Evolutionary conservation across 2,888 invertebrate genomes (phyloP), one percentile per base, ranked within the genome.

Genomic region (Bugulina stolonifera): DNA sequence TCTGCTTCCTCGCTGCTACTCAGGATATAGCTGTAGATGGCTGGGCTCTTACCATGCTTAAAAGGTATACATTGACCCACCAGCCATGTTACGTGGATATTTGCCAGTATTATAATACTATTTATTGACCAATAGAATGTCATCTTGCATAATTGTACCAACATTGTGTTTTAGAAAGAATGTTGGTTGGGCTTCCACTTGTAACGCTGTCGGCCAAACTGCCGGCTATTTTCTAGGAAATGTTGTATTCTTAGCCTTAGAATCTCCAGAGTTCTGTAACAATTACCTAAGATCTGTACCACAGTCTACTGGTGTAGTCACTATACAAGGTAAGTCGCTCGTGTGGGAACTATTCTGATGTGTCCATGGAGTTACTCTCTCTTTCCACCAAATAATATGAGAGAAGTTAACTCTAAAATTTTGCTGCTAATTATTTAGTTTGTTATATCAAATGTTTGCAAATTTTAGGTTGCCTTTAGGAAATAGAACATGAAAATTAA

Each of bases 11-110:
- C 78, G 98, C 98, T 2, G 98, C 99, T 1, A 99, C 99, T 0
- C 99, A 99, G 87, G 99, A 99, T 84, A 97, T 99, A 80, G 98
- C 96, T 23, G 98, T 99, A 0, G 99, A 99, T 87, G 99, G 99
- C 29, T 99, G 99, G 99, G 99, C 99, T 0, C 87, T 99, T 18
- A 99, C 98, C 0, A 99, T 99, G 95, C 87, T 99, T 0, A 93
- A 94, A 80, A 91, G 93, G 90, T 93, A 81, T 74, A 76, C 75
- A n/a, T n/a, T n/a, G n/a, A n/a, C n/a, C n/a, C n/a, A n/a, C n/a
- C n/a, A n/a, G n/a, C n/a, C n/a, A n/a, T n/a, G n/a, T n/a, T n/a
- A n/a, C n/a, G n/a, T n/a, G n/a, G n/a, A n/a, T n/a, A n/a, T n/a
- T n/a, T n/a, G n/a, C n/a, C n/a, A n/a, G n/a, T n/a, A n/a, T n/a